Evolutionary conservation across 2,113 vertebrate species (phyloP).

Genomic region (Telmatochromis brichardi): DNA sequence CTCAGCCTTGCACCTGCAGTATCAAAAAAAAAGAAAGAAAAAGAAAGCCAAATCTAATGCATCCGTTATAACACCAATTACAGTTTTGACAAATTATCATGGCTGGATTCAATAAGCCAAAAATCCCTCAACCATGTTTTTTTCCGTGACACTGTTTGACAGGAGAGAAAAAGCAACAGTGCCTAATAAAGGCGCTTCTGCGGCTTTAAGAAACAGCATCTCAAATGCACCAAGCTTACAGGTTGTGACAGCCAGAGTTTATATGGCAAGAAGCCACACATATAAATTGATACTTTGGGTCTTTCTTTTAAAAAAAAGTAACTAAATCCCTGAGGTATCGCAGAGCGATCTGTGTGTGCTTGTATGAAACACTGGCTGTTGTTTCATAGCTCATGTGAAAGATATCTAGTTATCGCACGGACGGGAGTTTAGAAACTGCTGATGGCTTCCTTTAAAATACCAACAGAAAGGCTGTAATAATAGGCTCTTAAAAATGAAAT

Average conservation of each 20-base stretch:
- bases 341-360: neutral
- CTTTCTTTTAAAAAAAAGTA: neutral
- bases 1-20: neutral
- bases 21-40: neutral
- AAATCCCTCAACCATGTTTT: neutral
- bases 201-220: neutral
- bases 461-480: neutral
- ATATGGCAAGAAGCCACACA: conserved; percentile 13
- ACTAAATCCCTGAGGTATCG: neutral
- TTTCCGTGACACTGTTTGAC: neutral
- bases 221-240: neutral
- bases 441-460: neutral
- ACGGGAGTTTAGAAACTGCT: neutral
- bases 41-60: neutral
- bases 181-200: neutral
- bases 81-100: neutral
- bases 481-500: neutral
- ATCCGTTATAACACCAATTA: neutral
- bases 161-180: neutral
- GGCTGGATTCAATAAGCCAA: neutral
- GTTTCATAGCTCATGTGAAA: neutral
- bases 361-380: neutral
- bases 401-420: neutral
- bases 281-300: conserved; percentile 23
- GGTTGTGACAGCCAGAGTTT: neutral